Base-by-base conservation (phyloP, 2,888 invertebrate genomes). In the Dermolepida albohirtum region DNA sequence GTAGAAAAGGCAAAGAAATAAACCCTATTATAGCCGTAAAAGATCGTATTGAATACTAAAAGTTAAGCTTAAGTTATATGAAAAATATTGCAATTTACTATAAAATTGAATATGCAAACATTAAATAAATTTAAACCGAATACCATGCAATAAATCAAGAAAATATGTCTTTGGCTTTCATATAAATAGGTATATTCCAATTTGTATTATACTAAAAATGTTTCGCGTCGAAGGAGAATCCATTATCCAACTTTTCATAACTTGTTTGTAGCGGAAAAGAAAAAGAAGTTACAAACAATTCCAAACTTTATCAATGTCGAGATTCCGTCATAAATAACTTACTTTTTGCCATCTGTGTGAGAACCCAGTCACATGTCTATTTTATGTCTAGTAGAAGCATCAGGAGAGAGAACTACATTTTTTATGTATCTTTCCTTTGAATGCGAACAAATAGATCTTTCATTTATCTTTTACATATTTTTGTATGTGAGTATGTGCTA, bases 221-320 rank as follows among this genome's bases (percentile, higher is more conserved):
- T 34, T 34, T 22, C 22, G 5, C 49, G 1, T 49, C 17, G 34
- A 52, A 34, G 14, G 10, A 14, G 51, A 54, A 54, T 54, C 40
- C 54, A 54, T 40, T 54, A 54, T 39, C 11, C 40, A 54, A 54
- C 54, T 54, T 59, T 44, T 59, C 59, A 16, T 59, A 59, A 44
- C 59, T 59, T 14, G 44, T 59, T 22, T 14, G 16, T 59, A 34
- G 41, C 44, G 44, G 44, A 59, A 29, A 47, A 29, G 12, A 27
- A 34, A 34, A 34, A 44, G 34, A 59, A 59, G 59, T 59, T 47
- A 14, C 59, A 16, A 59, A 47, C 59, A 59, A 59, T 59, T 59
- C 11, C 29, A 14, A 59, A 59, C 59, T 59, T 57, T 57, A 57
- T 57, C 59, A 47, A 59, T 40, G 59, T 59, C 59, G 44, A 44